phyloP scores from a whole-genome alignment of 2,888 invertebrate species.

The Tuta absoluta region DNA sequence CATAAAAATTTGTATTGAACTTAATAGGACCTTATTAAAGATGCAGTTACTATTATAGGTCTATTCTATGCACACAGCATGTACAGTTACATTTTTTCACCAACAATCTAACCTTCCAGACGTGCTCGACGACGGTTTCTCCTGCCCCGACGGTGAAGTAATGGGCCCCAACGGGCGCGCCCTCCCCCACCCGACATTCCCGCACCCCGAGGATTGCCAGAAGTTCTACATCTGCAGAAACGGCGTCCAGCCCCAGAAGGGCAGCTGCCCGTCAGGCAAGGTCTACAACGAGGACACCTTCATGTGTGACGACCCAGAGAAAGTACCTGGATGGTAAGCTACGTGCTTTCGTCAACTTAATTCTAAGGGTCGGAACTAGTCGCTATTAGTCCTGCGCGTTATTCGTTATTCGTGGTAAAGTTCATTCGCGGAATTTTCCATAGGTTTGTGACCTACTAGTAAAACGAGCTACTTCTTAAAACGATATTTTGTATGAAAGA shows the following conservation, averaged over 20 bases:
- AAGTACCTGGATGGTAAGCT: slow-evolving; percentile 88
- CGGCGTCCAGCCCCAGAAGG: slow-evolving; percentile 87
- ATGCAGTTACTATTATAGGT: no score
- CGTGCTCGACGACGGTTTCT: slow-evolving; percentile 87
- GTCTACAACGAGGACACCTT: slow-evolving; percentile 90
- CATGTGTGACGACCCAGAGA: slow-evolving; percentile 88
- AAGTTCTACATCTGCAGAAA: slow-evolving; percentile 92
- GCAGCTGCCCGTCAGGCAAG: slow-evolving; percentile 86
- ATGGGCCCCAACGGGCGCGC: slow-evolving; percentile 85
- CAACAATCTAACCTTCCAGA: slow-evolving; percentile 66
- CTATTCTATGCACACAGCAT: no score
- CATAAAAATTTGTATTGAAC: no score
- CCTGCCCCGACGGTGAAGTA: slow-evolving; percentile 86
- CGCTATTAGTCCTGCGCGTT: no score
- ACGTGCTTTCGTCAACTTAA: no score
- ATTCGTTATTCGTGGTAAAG: no score
- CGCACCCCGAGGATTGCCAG: slow-evolving; percentile 90
- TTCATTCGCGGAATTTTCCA: no score
- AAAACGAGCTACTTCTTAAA: no score
- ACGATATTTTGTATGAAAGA: no score
- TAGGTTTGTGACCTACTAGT: no score
- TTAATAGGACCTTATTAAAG: no score
- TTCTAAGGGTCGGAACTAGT: no score
- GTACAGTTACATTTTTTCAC: not conserved
- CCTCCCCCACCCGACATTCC: slow-evolving; percentile 88